These are phyloP conservation scores for Allygus modestus DNA, from an alignment of 2,888 invertebrate genomes.

Conservation along the genomic window DNA sequence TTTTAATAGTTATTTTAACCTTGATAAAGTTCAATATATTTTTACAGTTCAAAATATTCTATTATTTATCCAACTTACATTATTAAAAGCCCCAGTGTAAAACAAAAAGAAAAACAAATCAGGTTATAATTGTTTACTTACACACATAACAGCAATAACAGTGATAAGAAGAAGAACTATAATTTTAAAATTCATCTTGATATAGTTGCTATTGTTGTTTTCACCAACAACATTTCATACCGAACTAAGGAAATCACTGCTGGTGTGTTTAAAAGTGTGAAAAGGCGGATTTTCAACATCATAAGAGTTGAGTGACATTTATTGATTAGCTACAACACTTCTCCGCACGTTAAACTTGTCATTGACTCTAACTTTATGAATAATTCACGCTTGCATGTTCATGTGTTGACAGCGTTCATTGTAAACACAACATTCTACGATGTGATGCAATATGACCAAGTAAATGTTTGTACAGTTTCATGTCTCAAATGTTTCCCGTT, in stretches of 20 bases:
- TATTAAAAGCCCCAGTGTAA: too few relatives aligned
- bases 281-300: not conserved
- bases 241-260: not conserved
- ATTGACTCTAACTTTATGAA: not conserved
- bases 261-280: not conserved
- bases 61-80: too few relatives aligned
- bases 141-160: not conserved
- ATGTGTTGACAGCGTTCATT: too few relatives aligned
- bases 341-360: not conserved
- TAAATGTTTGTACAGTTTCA: too few relatives aligned
- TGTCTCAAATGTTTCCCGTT: too few relatives aligned
- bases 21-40: too few relatives aligned
- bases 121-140: conserved; percentile 12
- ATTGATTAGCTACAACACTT: not conserved
- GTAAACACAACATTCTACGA: too few relatives aligned
- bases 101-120: too few relatives aligned
- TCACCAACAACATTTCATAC: not conserved
- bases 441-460: too few relatives aligned
- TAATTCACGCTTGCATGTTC: too few relatives aligned
- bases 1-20: too few relatives aligned
- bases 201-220: not conserved
- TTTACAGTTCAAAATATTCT: too few relatives aligned
- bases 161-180: not conserved
- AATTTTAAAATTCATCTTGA: conserved; percentile 9
- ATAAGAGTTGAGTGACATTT: not conserved